Evolutionary conservation across 2,888 invertebrate species (phyloP).

Genomic region (Napeogenes sylphis): DNA sequence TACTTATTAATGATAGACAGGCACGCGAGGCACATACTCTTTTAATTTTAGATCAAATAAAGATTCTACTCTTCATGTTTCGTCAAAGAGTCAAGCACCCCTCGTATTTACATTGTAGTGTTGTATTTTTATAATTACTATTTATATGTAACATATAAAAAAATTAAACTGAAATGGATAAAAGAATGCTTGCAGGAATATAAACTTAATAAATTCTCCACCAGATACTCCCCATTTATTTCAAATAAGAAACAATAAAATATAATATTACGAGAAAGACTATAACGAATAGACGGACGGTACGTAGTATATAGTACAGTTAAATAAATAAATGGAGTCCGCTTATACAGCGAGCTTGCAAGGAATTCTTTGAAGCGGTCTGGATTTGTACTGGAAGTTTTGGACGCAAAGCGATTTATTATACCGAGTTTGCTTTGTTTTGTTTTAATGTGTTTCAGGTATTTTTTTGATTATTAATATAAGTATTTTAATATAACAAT

Average conservation of each 20-base stretch:
- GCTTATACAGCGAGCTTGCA: constrained; percentile 4
- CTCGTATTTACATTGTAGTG: too few species aligned
- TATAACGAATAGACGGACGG: constrained; percentile 2
- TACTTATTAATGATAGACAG: too few species aligned
- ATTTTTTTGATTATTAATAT: background rate
- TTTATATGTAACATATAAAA: too few species aligned
- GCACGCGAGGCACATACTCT: too few species aligned
- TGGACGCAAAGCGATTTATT: constrained; percentile 19
- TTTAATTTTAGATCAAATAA: too few species aligned
- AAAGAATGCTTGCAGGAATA: background rate
- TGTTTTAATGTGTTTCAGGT: background rate
- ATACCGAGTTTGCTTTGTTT: constrained; percentile 20
- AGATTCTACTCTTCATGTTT: too few species aligned
- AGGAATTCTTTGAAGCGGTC: constrained; percentile 13
- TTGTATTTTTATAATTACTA: too few species aligned
- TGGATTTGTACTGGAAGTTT: constrained; percentile 18
- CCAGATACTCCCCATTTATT: background rate
- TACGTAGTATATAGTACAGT: constrained; percentile 3
- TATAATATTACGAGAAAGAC: constrained; percentile 2
- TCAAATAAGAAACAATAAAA: constrained; percentile 7
- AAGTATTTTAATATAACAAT: too few species aligned
- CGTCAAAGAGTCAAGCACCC: too few species aligned
- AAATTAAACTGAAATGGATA: too few species aligned
- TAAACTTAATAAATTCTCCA: background rate
- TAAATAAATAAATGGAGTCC: constrained; percentile 11